Evolutionary conservation across 2,888 invertebrate species (phyloP), one percentile per base, ranked within the genome.

Genomic region (Pimpla rufipes): DNA sequence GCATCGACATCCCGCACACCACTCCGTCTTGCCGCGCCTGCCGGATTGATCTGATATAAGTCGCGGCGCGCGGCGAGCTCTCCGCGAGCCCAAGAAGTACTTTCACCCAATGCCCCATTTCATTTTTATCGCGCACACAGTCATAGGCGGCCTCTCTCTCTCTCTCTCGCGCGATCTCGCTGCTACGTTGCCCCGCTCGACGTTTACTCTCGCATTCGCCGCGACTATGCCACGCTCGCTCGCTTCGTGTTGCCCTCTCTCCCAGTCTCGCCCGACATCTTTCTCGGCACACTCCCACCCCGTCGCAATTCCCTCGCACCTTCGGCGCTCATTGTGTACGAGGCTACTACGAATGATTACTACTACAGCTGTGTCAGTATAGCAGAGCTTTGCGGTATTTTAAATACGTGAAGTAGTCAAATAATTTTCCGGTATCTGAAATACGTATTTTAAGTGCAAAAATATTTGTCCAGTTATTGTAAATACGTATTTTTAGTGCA

Each of bases 41-140:
- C 82, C 83, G 88, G 89, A 90, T 91, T 90, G 90, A 91, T 90
- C 91, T 89, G 90, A 91, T 91, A 91, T 90, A 90, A 91, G 90
- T n/a, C 88, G 89, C 88, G 29, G 5, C 29, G 29, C n/a, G 29
- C 29, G 29, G 29, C 29, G 5, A 81, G 77, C 74, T 79, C 74
- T 16, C 29, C 29, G 66, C 80, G 64, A 81, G 74, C 78, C 82
- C 29, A 5, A 83, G 87, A 89, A 90, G 89, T 91, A 93, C 93
- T 93, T 93, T 93, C 93, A 93, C 93, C 93, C 93, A 93, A 92
- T 93, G 93, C 93, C 93, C 93, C 93, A 93, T 93, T 93, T 93
- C 91, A 92, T 93, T 92, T 93, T 93, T 92, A 91, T 90, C 90
- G 90, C 88, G 75, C 77, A 81, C 88, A 88, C 87, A 87, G 87